phyloP scores from a whole-genome alignment of 2,888 invertebrate species.

The Pristionchus exspectatus region DNA sequence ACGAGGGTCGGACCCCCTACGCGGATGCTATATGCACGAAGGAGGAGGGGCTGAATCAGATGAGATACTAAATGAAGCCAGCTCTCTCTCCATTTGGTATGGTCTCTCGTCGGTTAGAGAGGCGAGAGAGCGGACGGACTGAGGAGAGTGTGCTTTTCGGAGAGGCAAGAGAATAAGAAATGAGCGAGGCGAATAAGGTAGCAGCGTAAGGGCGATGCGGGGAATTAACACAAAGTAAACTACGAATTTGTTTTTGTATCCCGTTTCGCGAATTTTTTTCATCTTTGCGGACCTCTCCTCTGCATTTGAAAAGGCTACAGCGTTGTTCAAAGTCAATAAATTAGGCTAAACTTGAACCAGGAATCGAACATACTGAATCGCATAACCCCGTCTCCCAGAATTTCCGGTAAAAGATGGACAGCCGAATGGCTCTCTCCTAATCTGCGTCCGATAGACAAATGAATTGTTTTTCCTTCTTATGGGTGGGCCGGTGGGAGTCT shows the following conservation, averaged over 20 bases:
- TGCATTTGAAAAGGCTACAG: neutral
- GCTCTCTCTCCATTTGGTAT: neutral
- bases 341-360: too few species aligned
- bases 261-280: too few species aligned
- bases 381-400: too few species aligned
- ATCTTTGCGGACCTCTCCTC: too few species aligned
- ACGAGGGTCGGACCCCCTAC: neutral
- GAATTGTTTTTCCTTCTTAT: neutral
- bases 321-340: neutral
- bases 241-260: too few species aligned
- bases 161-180: neutral
- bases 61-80: neutral
- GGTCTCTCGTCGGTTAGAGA: neutral
- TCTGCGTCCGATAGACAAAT: slow-evolving; percentile 15
- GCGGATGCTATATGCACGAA: neutral
- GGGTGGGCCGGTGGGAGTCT: neutral
- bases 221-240: too few species aligned
- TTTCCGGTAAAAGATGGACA: neutral
- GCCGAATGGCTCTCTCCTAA: neutral
- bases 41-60: neutral
- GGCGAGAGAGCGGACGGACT: neutral
- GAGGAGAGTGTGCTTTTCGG: slow-evolving; percentile 4
- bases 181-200: slow-evolving; percentile 25
- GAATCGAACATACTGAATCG: too few species aligned
- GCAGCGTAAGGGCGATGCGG: neutral